Evolutionary conservation across 2,797 vertebrate genomes (phyloP).

Genomic region (Gymnopithys bicolor): DNA sequence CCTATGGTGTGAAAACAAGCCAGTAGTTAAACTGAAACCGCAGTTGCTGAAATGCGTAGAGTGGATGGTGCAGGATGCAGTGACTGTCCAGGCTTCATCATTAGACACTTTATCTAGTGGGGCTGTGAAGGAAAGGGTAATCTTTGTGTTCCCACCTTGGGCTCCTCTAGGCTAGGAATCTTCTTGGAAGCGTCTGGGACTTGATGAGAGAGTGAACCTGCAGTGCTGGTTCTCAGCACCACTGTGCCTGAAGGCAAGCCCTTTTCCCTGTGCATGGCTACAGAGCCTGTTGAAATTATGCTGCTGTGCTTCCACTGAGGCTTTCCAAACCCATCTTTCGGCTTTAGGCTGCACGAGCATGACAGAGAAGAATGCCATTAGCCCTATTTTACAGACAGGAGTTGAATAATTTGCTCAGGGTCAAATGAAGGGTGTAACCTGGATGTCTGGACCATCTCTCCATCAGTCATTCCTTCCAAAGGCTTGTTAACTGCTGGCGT

Average conservation of each 20-base stretch:
- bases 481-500: background rate
- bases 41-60: background rate
- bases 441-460: background rate
- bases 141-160: background rate
- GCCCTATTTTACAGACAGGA: background rate
- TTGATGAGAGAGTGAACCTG: background rate
- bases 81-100: background rate
- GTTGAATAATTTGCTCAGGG: background rate
- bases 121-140: background rate
- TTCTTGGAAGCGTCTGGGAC: background rate
- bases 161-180: background rate
- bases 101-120: background rate
- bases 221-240: background rate
- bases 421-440: constrained; percentile 7
- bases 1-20: background rate
- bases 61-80: background rate
- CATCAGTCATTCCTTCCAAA: background rate
- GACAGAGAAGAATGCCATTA: background rate
- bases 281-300: background rate
- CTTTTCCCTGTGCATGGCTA: background rate
- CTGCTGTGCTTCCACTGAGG: background rate
- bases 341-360: background rate
- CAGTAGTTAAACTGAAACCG: background rate
- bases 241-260: background rate
- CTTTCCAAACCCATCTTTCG: background rate